phyloP scores from a whole-genome alignment of 2,797 vertebrate genomes.

The Balearica regulorum region DNA sequence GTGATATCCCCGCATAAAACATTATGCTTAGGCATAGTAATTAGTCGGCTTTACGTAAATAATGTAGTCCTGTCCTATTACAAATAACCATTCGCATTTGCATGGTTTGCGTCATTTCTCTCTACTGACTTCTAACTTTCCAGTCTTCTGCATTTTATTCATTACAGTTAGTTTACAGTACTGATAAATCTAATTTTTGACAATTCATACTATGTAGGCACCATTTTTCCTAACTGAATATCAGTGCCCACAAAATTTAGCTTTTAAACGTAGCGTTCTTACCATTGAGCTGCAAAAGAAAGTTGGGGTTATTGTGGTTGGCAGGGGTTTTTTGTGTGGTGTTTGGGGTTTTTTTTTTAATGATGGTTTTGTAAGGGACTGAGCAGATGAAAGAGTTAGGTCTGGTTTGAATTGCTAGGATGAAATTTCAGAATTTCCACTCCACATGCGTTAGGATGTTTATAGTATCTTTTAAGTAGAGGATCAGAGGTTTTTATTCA shows the following conservation, averaged over 20 bases:
- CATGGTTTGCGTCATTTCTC: background rate
- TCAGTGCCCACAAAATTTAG: background rate
- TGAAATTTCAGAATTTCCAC: constrained; percentile 3
- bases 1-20: background rate
- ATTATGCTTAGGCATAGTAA: background rate
- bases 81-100: background rate
- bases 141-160: background rate
- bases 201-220: background rate
- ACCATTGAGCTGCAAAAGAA: background rate
- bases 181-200: background rate
- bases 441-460: fast-evolving
- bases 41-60: background rate
- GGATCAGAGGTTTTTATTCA: background rate
- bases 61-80: background rate
- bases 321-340: background rate
- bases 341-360: background rate
- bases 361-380: background rate
- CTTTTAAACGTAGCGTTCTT: background rate
- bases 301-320: background rate
- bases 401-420: background rate
- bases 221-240: background rate
- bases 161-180: background rate
- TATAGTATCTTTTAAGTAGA: background rate
- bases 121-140: background rate
- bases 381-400: background rate